A percentile compares a stretch with the other conserved stretches of the same genome.
Conservation (phyloP, 2,113 vertebrate species). For the Crypturellus undulatus region DNA sequence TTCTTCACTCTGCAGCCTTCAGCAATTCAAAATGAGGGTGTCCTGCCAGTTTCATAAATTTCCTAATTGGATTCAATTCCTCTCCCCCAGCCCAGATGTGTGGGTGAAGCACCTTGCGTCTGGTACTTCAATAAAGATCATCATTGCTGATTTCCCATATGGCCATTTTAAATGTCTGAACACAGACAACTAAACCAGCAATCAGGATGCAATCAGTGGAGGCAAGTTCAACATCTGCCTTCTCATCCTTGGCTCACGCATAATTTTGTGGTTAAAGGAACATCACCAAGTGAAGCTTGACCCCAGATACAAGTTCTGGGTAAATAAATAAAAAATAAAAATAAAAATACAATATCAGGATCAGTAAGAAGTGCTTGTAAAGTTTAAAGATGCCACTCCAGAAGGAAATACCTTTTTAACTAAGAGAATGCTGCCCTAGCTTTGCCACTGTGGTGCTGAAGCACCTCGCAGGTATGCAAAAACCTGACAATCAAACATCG, state of each 20-base stretch:
- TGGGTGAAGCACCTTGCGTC: not conserved
- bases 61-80: conserved; percentile 44
- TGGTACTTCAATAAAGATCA: conserved; percentile 29
- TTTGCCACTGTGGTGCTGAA: accelerated
- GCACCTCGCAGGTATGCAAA: not conserved
- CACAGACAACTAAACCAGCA: conserved; percentile 29
- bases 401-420: not conserved
- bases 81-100: not conserved
- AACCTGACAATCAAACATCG: not conserved
- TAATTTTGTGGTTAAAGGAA: not conserved
- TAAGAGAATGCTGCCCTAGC: not conserved
- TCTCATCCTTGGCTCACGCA: not conserved
- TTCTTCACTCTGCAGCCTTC: not conserved
- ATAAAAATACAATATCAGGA: not conserved
- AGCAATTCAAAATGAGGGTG: not conserved
- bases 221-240: conserved; percentile 58
- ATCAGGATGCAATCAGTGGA: conserved; percentile 57
- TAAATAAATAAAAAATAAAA: not conserved
- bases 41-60: not conserved
- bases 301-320: accelerated
- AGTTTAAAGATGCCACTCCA: not conserved
- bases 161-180: conserved; percentile 17
- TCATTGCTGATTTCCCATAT: conserved; percentile 52
- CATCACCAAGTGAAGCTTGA: not conserved
- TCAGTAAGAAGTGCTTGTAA: accelerated